Conservation (phyloP, 2,888 invertebrate species). For the Drosophila maculinotata region DNA sequence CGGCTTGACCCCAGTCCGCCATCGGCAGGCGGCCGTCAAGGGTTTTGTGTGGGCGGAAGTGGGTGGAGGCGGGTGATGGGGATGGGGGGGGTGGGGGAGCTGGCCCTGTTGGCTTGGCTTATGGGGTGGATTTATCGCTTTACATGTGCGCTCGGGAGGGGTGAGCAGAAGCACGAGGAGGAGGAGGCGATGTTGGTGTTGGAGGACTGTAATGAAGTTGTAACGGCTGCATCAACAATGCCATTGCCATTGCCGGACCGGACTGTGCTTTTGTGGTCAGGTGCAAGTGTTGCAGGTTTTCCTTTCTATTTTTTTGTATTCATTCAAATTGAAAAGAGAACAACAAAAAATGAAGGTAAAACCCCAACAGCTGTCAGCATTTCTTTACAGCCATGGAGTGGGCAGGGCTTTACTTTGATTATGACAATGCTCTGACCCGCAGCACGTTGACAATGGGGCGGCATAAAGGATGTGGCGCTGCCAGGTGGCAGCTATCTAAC, state of each 20-base stretch:
- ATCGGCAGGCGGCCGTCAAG: not conserved
- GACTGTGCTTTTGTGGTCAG: slow-evolving; percentile 64
- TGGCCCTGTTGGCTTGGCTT: too few relatives aligned
- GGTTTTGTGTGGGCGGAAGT: too few relatives aligned
- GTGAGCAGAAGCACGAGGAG: not conserved
- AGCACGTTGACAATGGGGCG: slow-evolving; percentile 28
- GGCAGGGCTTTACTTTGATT: slow-evolving; percentile 44
- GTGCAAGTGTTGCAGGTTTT: slow-evolving; percentile 64
- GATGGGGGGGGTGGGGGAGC: not conserved
- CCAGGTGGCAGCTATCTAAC: slow-evolving; percentile 18
- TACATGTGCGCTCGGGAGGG: slow-evolving; percentile 1
- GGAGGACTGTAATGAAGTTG: slow-evolving; percentile 72
- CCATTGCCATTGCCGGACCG: slow-evolving; percentile 51
- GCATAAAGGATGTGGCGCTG: slow-evolving; percentile 18
- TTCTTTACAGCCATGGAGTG: slow-evolving; percentile 28
- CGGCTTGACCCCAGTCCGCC: slow-evolving; percentile 48
- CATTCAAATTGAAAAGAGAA: slow-evolving; percentile 48
- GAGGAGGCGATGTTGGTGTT: slow-evolving; percentile 11
- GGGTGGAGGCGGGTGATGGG: not conserved
- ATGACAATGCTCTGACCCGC: slow-evolving; percentile 53
- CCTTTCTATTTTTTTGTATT: slow-evolving; percentile 16
- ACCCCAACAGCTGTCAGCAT: slow-evolving; percentile 62
- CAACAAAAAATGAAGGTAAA: slow-evolving; percentile 23
- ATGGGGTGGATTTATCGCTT: slow-evolving; percentile 48
- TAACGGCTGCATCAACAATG: slow-evolving; percentile 64